Evolutionary conservation across 2,113 vertebrate species (phyloP), one percentile per base, ranked within the genome.

Genomic region (Bambusicola thoracicus): DNA sequence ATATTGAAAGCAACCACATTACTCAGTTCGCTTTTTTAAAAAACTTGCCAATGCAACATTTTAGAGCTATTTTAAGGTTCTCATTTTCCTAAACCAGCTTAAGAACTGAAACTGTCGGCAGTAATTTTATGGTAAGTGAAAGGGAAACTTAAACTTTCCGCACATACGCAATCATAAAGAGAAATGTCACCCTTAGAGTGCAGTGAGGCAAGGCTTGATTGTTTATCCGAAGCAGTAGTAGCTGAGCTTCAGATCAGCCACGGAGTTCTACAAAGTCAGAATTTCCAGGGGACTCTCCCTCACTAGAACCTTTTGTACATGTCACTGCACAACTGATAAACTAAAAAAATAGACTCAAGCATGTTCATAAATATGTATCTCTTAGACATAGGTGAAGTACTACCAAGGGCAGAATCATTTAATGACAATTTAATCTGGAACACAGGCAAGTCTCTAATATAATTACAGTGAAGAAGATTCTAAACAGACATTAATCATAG

Each of bases 81-180:
- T 80, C 7, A 34, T 82, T 80, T 87, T 44, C 40, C 30, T 76
- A 65, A 76, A 90, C 30, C 13, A 61, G 9, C 27, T 76, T 72
- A 66, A 85, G 22, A 90, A 80, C 10, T 22, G 58, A 85, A 91
- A 90, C 22, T 1, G 2, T 61, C 43, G 46, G 12, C 51, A 72
- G 19, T 4, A 82, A 59, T 41, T 81, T 92, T 38, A 55, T 19
- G 46, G 38, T 36, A 89, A 87, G 8, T 41, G 24, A 68, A 91
- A 78, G 38, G 29, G 55, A 89, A 89, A 81, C 34, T 32, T 76
- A 32, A 76, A 66, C 32, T 89, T 84, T 72, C 69, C 51, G 27
- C 36, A n/a, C 0, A 0, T 48, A 48, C 27, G 43, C 0, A 13
- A 75, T 2, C 13, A 8, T 27, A 66, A 76, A 20, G 14, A 68